A percentile compares a stretch with the other conserved stretches of the same genome.
Conservation (phyloP, 2,888 invertebrate species). For the Zygaena filipendulae region DNA sequence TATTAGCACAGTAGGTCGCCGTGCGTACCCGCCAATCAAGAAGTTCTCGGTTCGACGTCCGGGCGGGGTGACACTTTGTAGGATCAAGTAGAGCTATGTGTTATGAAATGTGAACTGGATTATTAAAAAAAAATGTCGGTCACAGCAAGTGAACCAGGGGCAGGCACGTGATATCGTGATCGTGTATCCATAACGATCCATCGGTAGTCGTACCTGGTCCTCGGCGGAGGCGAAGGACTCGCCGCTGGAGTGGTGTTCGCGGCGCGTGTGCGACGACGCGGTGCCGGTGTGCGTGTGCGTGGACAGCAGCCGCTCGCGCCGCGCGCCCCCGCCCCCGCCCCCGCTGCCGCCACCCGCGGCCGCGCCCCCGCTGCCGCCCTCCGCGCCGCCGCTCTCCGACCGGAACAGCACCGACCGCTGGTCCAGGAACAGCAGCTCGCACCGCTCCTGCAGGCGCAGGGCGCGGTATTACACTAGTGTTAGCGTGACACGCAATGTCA, state of each 20-base stretch:
- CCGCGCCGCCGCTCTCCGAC: constrained; percentile 75
- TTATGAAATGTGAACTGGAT: too few species aligned
- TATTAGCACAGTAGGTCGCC: too few species aligned
- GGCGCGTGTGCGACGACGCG: constrained; percentile 48
- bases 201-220: constrained; percentile 89
- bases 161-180: too few species aligned
- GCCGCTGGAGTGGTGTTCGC: constrained; percentile 83
- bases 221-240: constrained; percentile 97
- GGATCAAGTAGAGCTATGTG: too few species aligned
- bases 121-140: too few species aligned
- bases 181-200: too few species aligned
- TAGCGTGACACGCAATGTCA: background rate
- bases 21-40: too few species aligned
- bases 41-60: too few species aligned
- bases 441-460: constrained; percentile 81
- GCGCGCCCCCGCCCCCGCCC: constrained; percentile 26
- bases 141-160: too few species aligned
- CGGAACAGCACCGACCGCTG: constrained; percentile 89
- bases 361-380: constrained; percentile 23
- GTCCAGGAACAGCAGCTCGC: constrained; percentile 88
- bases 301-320: constrained; percentile 40
- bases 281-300: constrained; percentile 59
- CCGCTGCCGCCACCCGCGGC: constrained; percentile 16
- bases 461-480: background rate
- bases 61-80: too few species aligned